Evolutionary conservation across 2,888 invertebrate species (phyloP).

Genomic region (Asteroscopus sphinx): DNA sequence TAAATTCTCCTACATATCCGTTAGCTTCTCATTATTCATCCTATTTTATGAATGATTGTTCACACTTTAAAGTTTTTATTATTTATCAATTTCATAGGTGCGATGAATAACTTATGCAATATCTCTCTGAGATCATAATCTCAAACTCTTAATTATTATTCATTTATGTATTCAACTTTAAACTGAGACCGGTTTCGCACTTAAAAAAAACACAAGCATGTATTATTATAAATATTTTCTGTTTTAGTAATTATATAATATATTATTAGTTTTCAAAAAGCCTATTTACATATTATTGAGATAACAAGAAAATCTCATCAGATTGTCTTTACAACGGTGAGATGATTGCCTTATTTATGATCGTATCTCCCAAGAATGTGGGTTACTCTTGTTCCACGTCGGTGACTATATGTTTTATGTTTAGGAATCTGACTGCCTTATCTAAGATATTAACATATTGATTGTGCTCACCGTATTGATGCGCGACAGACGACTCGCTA

Average conservation of each 20-base stretch:
- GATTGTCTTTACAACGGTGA: conserved; percentile 67
- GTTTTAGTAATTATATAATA: conserved; percentile 33
- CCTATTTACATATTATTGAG: conserved; percentile 51
- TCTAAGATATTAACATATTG: conserved; percentile 88
- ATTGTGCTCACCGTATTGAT: conserved; percentile 85
- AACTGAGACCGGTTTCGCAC: conserved; percentile 38
- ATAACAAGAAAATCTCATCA: conserved; percentile 73
- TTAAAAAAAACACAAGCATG: conserved; percentile 37
- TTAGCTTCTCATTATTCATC: neutral
- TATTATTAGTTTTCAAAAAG: conserved; percentile 31
- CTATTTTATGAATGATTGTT: conserved; percentile 1
- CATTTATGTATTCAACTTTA: conserved; percentile 29
- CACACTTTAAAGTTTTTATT: conserved; percentile 4
- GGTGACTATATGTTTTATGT: conserved; percentile 78
- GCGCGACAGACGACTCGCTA: conserved; percentile 74
- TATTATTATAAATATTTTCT: conserved; percentile 30
- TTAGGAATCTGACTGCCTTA: conserved; percentile 83
- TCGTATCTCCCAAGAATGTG: conserved; percentile 80
- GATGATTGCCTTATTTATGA: conserved; percentile 76
- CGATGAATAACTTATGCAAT: conserved; percentile 20
- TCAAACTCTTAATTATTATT: conserved; percentile 25
- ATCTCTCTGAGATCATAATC: conserved; percentile 39
- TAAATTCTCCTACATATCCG: too few species aligned
- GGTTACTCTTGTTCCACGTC: conserved; percentile 79
- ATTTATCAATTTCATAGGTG: conserved; percentile 9